Base-by-base conservation (phyloP, 2,888 invertebrate species). In the Nomada goodeniana region DNA sequence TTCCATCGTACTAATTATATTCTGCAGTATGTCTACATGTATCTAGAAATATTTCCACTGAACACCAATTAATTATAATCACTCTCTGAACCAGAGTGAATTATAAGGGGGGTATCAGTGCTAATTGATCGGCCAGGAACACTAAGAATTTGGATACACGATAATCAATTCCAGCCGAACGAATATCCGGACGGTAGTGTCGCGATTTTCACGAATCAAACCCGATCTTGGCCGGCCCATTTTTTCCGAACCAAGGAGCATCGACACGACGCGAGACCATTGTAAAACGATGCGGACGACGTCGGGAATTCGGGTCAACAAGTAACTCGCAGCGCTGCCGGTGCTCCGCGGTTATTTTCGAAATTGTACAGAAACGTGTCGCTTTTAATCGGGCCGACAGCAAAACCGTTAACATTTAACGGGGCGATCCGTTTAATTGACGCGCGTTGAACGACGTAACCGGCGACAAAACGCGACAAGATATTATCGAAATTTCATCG, bases 401-500 rank as follows among this genome's bases (percentile, higher is more conserved):
- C 67, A 60, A 80, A 79, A 72, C 61, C 55, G 29, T 44, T n/a
- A n/a, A 15, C 70, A 65, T 71, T 69, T 65, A 73, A 78, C 72
- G 18, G 59, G 59, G 13, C 42, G 15, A 20, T 55, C 18, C 72
- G 50, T 20, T 52, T 79, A 79, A 80, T 79, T 73, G 79, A 70
- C 70, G 47, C 64, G 69, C 68, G 26, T 76, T 68, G 59, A 76
- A 69, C 68, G 57, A 1, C 53, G 57, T 74, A 73, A 74, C 81
- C 44, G 55, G 47, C 65, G 18, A 11, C 29, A 47, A 61, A 20
- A 60, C 55, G 29, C 74, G 80, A 69, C 70, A 80, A 74, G 81
- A 80, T 65, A 80, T 80, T 80, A 80, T 70, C 65, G 75, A 80
- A 82, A 82, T 75, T 82, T 70, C 59, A 80, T 74, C 55, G 60